Base-by-base conservation (phyloP, 2,797 vertebrate genomes). In the Hybognathus amarus region DNA sequence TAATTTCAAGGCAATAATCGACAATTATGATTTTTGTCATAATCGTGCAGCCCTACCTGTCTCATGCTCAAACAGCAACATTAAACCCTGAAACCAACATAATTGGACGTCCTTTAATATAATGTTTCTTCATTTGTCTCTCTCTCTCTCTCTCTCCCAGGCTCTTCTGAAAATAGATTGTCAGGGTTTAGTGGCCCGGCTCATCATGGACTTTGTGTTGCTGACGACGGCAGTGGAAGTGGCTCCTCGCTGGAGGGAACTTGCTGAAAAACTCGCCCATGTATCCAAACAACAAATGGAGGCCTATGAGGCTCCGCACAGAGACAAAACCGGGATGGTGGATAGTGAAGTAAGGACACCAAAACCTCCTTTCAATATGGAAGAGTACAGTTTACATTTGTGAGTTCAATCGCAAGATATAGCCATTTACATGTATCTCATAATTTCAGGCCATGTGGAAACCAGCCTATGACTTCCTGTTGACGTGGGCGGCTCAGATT, bases 251-350 rank as follows among this genome's bases (percentile, higher is more conserved):
- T 99, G 98, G 98, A 92, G 97, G 89, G 98, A 99, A 85, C 95
- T 99, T 6, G 97, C 98, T 0, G 97, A 98, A 88, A 98, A 96
- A 87, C 94, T 99, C 0, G 95, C 96, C 80, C 96, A 95, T 47
- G 97, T 98, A 78, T 97, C 97, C 89, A 93, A 90, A 86, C 97
- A 97, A 89, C 98, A 99, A 94, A 98, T 99, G 97, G 98, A 99
- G 0, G 97, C 97, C 0, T 99, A 99, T 0, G 98, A 99, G 91
- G 97, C 97, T 0, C 98, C 98, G 0, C 97, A 99, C 87, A 92
- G 96, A 0, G 97, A 98, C 94, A 95, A 93, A 89, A 96, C 93
- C 0, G 97, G 97, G 0, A 82, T 94, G 0, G 90, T 99, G 90
- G 98, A 99, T 92, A 95, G 91, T 0, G 97, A 99, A 96, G 98